Conservation (phyloP, 2,797 vertebrate species). For the Galaxias olidus region DNA sequence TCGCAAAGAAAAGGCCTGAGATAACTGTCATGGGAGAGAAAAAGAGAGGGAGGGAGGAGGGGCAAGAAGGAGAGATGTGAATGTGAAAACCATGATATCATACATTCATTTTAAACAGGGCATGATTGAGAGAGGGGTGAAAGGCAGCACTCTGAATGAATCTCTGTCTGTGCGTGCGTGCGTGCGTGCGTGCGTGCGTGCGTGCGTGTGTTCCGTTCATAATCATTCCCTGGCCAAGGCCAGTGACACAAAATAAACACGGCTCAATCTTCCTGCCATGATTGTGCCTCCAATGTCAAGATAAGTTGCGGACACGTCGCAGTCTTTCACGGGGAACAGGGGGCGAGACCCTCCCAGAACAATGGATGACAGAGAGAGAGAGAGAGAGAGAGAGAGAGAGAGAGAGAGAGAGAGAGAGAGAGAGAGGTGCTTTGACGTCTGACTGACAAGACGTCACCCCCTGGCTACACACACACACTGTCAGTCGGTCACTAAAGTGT, state of each 20-base stretch:
- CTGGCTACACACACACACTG: conserved; percentile 15
- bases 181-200: conserved; percentile 24
- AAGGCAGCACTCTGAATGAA: conserved; percentile 43
- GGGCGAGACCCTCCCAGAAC: conserved; percentile 41
- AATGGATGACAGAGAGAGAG: conserved; percentile 46
- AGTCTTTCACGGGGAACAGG: conserved; percentile 39
- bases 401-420: conserved; percentile 13
- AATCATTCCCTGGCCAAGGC: conserved; percentile 59
- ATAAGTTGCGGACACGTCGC: conserved; percentile 71
- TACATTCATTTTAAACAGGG: conserved; percentile 75
- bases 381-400: conserved; percentile 20
- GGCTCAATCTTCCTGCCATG: conserved; percentile 69
- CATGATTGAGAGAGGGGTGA: conserved; percentile 65
- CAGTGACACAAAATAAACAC: conserved; percentile 77
- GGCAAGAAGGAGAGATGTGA: conserved; percentile 46
- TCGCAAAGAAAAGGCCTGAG: neutral
- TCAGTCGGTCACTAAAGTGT: conserved; percentile 23
- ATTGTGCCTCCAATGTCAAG: conserved; percentile 77
- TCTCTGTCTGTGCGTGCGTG: conserved; percentile 21
- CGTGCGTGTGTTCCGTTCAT: conserved; percentile 40
- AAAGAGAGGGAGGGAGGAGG: conserved; percentile 22
- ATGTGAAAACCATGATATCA: conserved; percentile 74
- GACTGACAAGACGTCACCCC: neutral
- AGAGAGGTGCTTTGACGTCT: conserved; percentile 5
- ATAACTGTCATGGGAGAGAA: conserved; percentile 45